Conservation (phyloP, 92 coral and sea anemone genomes). For the Heliopora coerulea region DNA sequence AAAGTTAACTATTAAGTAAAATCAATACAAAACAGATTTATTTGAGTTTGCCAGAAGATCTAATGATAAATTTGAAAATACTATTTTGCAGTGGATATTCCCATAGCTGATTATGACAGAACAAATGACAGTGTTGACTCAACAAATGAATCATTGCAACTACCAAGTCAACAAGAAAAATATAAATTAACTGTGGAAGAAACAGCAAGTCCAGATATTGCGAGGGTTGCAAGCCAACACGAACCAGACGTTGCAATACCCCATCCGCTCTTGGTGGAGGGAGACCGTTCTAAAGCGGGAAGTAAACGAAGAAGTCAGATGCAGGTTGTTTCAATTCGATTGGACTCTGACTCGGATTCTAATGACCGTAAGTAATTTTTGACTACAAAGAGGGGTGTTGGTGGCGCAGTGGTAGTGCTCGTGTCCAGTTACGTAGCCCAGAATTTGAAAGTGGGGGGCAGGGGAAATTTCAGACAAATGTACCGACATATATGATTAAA, state of each 20-base stretch:
- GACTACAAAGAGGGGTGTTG: too few species aligned
- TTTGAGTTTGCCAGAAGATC: too few species aligned
- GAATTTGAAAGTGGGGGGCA: too few species aligned
- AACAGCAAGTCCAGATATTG: constrained; percentile 1
- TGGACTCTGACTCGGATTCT: constrained; percentile 31
- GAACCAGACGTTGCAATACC: constrained; percentile 26
- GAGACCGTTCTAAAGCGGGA: constrained; percentile 22
- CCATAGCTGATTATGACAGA: constrained; percentile 24
- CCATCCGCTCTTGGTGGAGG: constrained; percentile 23
- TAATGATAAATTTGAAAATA: too few species aligned
- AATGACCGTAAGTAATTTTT: constrained; percentile 21
- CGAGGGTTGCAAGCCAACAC: background rate
- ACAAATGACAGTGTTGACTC: constrained; percentile 1
- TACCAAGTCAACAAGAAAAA: constrained; percentile 1
- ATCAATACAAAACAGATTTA: too few species aligned
- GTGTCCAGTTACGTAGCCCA: too few species aligned
- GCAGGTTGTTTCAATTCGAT: constrained; percentile 40
- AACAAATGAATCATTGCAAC: background rate
- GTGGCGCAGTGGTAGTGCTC: too few species aligned
- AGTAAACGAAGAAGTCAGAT: constrained; percentile 42
- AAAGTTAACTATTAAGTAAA: too few species aligned
- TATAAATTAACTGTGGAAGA: constrained; percentile 27
- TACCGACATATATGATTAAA: too few species aligned
- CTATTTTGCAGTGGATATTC: constrained; percentile 25
- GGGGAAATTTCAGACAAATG: too few species aligned